A percentile compares a stretch with the other conserved stretches of the same genome.
Evolutionary conservation across 2,113 vertebrate species (phyloP).

Genomic region (Trogon surrucura): DNA sequence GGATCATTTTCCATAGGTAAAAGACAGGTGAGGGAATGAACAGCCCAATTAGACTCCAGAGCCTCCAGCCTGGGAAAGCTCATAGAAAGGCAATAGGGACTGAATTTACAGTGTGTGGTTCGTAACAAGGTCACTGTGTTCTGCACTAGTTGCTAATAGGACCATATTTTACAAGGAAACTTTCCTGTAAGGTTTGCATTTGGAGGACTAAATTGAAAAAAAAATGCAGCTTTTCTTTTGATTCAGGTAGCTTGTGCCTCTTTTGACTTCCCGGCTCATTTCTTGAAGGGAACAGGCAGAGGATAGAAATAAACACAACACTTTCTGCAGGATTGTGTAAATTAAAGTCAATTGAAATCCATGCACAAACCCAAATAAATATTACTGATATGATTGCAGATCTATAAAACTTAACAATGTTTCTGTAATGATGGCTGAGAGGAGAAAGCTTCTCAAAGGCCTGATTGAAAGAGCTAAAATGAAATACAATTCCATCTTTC

Average conservation of each 20-base stretch:
- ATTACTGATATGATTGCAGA: background rate
- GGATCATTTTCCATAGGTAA: background rate
- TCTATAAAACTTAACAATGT: background rate
- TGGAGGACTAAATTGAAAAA: background rate
- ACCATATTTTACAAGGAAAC: background rate
- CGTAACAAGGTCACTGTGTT: background rate
- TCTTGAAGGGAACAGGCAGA: background rate
- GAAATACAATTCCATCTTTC: constrained; percentile 47
- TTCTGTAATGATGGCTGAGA: background rate
- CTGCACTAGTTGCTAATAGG: background rate
- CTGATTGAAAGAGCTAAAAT: background rate
- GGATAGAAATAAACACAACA: background rate
- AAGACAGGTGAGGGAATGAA: background rate
- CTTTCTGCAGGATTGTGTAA: background rate
- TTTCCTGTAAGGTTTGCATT: background rate
- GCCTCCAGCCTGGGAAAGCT: background rate
- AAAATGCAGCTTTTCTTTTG: background rate
- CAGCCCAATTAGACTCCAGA: background rate
- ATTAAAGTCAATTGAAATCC: background rate
- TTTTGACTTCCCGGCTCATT: background rate
- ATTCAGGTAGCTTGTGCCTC: background rate
- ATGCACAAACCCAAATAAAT: constrained; percentile 3
- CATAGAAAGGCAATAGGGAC: background rate
- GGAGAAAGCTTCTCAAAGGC: background rate
- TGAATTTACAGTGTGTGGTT: background rate